Evolutionary conservation across 2,797 vertebrate genomes (phyloP).

Genomic region (Sebastes hubbsi): DNA sequence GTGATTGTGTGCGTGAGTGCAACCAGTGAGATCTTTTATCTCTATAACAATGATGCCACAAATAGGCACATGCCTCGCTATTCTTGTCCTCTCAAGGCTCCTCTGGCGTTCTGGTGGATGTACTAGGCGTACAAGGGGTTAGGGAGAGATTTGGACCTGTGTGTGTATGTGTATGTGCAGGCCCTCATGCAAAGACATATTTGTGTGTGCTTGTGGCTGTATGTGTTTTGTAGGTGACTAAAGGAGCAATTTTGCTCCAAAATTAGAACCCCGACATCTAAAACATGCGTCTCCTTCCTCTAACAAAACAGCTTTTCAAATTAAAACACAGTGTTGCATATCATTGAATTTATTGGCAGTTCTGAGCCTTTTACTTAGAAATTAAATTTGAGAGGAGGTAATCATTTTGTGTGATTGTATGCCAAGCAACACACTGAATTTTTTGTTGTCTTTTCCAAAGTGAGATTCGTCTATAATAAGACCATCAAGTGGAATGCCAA

Average conservation of each 20-base stretch:
- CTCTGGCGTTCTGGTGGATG: conserved; percentile 60
- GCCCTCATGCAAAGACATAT: neutral
- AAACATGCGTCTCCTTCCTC: conserved; percentile 2
- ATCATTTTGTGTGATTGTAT: conserved; percentile 23
- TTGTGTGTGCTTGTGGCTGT: neutral
- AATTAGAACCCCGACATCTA: neutral
- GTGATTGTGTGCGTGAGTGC: neutral
- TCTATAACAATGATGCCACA: conserved; percentile 67
- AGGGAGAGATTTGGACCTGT: conserved; percentile 42
- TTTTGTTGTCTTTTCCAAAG: conserved; percentile 44
- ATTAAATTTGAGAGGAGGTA: conserved; percentile 46
- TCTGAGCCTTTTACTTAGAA: conserved; percentile 43
- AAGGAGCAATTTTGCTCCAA: conserved; percentile 13
- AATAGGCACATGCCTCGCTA: conserved; percentile 70
- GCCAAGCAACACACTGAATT: conserved; percentile 52
- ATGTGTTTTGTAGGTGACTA: conserved; percentile 7
- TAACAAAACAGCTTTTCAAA: conserved; percentile 22
- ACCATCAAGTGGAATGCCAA: conserved; percentile 54
- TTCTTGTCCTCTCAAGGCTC: conserved; percentile 70
- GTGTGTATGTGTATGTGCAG: neutral
- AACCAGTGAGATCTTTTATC: conserved; percentile 59
- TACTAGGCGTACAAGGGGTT: conserved; percentile 46
- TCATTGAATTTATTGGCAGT: conserved; percentile 47
- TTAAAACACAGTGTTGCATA: conserved; percentile 65
- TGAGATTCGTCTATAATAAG: conserved; percentile 37